Percentiles rank a stretch among this genome's conserved stretches.
Conservation (phyloP, 2,888 invertebrate genomes). For the Rhamnusium bicolor region DNA sequence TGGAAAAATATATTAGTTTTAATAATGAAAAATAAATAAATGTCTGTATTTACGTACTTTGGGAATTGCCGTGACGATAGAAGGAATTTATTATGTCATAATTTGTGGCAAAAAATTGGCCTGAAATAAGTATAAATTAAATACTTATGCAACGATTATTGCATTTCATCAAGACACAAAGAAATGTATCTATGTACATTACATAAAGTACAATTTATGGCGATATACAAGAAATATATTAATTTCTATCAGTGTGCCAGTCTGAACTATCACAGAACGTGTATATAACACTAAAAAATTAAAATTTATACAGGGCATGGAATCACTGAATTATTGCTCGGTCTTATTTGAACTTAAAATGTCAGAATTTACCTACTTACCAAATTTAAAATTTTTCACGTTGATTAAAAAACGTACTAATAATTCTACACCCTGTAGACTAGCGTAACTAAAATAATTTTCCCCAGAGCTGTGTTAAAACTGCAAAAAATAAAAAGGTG, state of each 20-base stretch:
- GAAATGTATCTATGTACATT: constrained; percentile 8
- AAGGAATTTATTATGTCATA: no score
- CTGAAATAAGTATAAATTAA: not conserved
- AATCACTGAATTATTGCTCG: not conserved
- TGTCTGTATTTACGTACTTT: no score
- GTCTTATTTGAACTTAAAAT: not conserved
- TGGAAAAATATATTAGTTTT: no score
- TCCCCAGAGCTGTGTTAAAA: not conserved
- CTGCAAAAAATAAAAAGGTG: constrained; percentile 1
- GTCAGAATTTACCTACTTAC: not conserved
- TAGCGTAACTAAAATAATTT: constrained; percentile 16
- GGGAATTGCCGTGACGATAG: not conserved
- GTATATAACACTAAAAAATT: constrained; percentile 50
- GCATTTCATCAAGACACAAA: not conserved
- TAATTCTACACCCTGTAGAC: constrained; percentile 7
- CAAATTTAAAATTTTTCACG: no score
- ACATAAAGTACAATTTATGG: constrained; percentile 42
- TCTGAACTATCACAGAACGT: constrained; percentile 70
- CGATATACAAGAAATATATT: constrained; percentile 55
- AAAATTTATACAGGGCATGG: constrained; percentile 31
- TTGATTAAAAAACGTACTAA: not conserved
- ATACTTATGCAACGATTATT: not conserved
- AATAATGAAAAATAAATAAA: no score
- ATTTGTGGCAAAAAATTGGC: no score
- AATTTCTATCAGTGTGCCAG: constrained; percentile 63